Evolutionary conservation across 64 coral and sea anemone species (phyloP), one percentile per base, ranked within the genome.

Genomic region (Platygyra sinensis): DNA sequence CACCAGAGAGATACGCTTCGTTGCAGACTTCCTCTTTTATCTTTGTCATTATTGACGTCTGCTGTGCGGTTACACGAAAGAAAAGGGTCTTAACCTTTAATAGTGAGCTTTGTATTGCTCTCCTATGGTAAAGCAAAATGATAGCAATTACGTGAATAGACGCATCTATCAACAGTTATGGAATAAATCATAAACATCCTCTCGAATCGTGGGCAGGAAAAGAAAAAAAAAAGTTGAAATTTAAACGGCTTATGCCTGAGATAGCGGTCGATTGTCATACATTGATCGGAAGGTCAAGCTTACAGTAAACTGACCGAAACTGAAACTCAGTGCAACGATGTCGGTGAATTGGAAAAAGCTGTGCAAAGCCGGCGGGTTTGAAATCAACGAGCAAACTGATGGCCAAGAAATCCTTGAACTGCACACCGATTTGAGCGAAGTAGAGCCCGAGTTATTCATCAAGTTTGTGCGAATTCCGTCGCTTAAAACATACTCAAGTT

Each of bases 401-500:
- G 91, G 90, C 16, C 10, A 57, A 57, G 86, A 80, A 32, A 67
- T 63, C 4, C 64, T 82, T 11, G 73, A 87, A 38, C 76, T 90
- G 15, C 52, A 76, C 32, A 87, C 54, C 10, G 54, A 75, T 62
- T 72, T 97, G 19, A 86, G 94, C 14, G 95, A 94, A 78, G 62
- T 96, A 18, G 92, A 93, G 24, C 88, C 95, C n/a, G 95, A 96
- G 71, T 24, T 96, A 19, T 94, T 96, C 20, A 78, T 96, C 46
- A 96, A 96, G 73, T 96, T 96, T 50, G 69, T 96, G 11, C 83
- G 91, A 33, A 94, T 96, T 54, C 95, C 95, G 16, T 94, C 95
- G 22, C 72, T 94, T 17, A 96, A 94, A 94, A 96, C 89, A 54
- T 96, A 96, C 59, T 27, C 95, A 32, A 91, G 88, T 54, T 86